Base-by-base conservation (phyloP, 2,888 invertebrate genomes). In the Leptopilina drosophilae region DNA sequence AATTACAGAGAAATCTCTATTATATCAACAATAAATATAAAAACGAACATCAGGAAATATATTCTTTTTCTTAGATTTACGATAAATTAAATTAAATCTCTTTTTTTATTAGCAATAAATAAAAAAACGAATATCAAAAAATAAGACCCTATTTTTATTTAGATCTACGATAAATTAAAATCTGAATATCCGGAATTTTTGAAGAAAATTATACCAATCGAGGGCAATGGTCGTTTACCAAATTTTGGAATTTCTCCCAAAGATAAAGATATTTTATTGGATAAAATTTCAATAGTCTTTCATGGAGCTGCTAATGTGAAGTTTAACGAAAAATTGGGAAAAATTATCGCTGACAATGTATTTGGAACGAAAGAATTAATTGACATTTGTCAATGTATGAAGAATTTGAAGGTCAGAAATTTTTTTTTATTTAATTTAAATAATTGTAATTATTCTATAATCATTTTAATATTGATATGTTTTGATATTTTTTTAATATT, bases 251-350 rank as follows among this genome's bases (percentile, higher is more conserved):
- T 95, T 15, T 93, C 93, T 0, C 90, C 94, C 0, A 92, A 92
- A 11, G 95, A 95, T 86, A 93, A 95, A 83, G 93, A 94, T 84
- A 93, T 92, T 82, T 91, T 95, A 5, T 93, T 92, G 0, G 93
- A 95, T 8, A 94, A 95, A 89, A 95, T 96, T n/a, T 90, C 84
- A 40, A 92, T 94, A 40, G 93, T 94, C 80, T 95, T 98, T 91
- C 98, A 98, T 89, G 95, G 96, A 14, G 98, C 98, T 0, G 98
- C 98, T 0, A 98, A 98, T 0, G 96, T 98, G 5, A 94, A 95
- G 86, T 97, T 97, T 87, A 96, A 97, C 90, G 97, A 97, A 88
- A 95, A 95, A 59, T 92, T 97, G 0, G 94, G 95, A 89, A 92
- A 95, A 1, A 96, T 97, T 0, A 93, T 96, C 69, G 93, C 94